Percentiles rank a stretch among this genome's conserved stretches.
These are phyloP conservation scores for Diorhabda sublineata DNA, from an alignment of 1,140 invertebrate species.

Conservation along the genomic window DNA sequence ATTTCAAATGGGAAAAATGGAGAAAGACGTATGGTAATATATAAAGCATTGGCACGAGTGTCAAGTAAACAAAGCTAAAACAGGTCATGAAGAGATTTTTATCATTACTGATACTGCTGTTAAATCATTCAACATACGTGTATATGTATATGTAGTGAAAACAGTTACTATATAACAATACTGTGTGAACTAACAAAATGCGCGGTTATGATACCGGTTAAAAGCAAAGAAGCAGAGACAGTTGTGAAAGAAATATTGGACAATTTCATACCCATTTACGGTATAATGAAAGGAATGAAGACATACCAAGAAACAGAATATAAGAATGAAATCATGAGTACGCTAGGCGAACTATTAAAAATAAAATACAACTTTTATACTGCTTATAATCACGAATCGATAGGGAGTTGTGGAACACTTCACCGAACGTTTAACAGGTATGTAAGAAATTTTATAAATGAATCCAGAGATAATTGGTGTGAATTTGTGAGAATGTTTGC, in stretches of 20 bases:
- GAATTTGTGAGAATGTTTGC: not conserved
- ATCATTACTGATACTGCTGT: not conserved
- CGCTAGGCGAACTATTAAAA: not conserved
- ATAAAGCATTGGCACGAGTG: constrained; percentile 7
- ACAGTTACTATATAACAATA: constrained; percentile 7
- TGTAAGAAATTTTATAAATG: constrained; percentile 5
- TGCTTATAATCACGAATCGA: constrained; percentile 13
- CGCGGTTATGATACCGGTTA: constrained; percentile 10
- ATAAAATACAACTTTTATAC: constrained; percentile 11
- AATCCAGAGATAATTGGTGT: constrained; percentile 5
- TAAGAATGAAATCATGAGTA: constrained; percentile 7
- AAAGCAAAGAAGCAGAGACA: constrained; percentile 14
- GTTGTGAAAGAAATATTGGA: constrained; percentile 19
- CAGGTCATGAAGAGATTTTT: not conserved
- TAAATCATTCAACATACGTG: not conserved
- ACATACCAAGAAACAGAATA: constrained; percentile 15
- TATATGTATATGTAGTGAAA: not conserved
- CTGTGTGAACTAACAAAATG: constrained; percentile 18
- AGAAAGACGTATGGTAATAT: constrained; percentile 6
- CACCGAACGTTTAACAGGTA: constrained; percentile 8
- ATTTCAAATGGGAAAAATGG: constrained; percentile 16
- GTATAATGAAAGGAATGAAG: constrained; percentile 18
- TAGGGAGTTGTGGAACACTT: constrained; percentile 11
- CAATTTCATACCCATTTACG: constrained; percentile 15
- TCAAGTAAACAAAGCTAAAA: constrained; percentile 16